phyloP scores from a whole-genome alignment of 1,140 invertebrate genomes.

The Metaphire vulgaris region DNA sequence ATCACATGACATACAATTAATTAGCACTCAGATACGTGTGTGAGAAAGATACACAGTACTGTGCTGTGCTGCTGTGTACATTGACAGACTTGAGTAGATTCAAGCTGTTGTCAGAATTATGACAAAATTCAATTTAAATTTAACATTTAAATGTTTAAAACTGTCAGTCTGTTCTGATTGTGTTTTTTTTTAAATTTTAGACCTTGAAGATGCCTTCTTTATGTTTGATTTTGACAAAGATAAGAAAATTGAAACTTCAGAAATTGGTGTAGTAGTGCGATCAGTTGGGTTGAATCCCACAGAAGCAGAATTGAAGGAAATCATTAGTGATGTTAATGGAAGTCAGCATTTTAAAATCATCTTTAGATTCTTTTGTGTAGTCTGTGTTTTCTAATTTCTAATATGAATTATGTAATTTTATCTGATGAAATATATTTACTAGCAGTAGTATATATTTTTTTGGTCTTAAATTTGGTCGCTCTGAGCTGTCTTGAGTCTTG shows the following conservation, averaged over 20 bases:
- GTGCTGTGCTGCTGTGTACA: neutral
- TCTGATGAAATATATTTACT: too few relatives aligned
- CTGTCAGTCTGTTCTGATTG: too few relatives aligned
- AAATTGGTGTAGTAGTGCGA: constrained; percentile 25
- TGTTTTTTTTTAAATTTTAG: constrained; percentile 11
- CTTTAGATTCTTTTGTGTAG: too few relatives aligned
- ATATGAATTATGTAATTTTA: too few relatives aligned
- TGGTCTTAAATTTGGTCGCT: too few relatives aligned
- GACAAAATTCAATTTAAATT: neutral
- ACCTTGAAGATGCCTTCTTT: constrained; percentile 30
- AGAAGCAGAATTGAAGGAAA: constrained; percentile 30
- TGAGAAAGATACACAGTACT: neutral
- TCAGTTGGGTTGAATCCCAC: constrained; percentile 31
- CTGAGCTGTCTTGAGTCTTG: too few relatives aligned
- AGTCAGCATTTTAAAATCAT: constrained; percentile 27
- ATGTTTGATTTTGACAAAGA: constrained; percentile 32
- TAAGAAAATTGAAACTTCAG: constrained; percentile 23
- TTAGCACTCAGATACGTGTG: too few relatives aligned
- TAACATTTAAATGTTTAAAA: neutral
- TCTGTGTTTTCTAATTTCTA: too few relatives aligned
- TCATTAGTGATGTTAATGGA: constrained; percentile 30
- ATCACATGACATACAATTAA: too few relatives aligned
- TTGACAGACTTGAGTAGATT: neutral
- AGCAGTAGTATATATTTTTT: too few relatives aligned
- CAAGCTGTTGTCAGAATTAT: neutral